These are phyloP conservation scores for Linurgus olivaceus DNA, from an alignment of 2,797 vertebrate genomes.

Conservation along the genomic window DNA sequence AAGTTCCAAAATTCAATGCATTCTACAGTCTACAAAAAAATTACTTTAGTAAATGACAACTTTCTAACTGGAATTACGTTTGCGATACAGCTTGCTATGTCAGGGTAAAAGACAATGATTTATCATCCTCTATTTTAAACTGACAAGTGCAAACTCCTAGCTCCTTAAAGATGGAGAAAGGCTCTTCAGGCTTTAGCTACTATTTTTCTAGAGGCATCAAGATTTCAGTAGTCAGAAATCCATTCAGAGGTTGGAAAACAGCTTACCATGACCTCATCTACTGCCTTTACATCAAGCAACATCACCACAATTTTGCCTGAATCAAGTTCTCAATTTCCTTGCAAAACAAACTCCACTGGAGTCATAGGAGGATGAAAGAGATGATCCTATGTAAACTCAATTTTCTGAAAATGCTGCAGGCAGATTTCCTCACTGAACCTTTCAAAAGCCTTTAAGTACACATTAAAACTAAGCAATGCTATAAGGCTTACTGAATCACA, in stretches of 20 bases:
- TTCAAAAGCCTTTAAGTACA: constrained; percentile 8
- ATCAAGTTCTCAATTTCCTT: background rate
- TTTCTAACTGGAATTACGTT: background rate
- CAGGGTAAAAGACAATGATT: background rate
- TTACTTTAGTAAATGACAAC: background rate
- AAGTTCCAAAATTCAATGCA: background rate
- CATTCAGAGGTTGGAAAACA: background rate
- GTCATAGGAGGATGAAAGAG: background rate
- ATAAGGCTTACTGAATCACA: background rate
- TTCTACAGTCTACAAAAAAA: background rate
- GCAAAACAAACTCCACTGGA: background rate
- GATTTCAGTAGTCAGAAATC: background rate
- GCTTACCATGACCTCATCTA: background rate
- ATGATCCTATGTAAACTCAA: constrained; percentile 19
- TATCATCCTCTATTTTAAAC: background rate
- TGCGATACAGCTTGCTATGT: background rate
- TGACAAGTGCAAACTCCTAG: background rate
- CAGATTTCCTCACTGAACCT: background rate
- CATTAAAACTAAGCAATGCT: background rate
- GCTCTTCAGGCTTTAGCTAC: background rate
- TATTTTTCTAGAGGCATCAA: background rate
- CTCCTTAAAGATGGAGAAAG: background rate
- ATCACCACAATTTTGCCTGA: background rate
- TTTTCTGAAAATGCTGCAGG: constrained; percentile 18
- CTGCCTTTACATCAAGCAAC: background rate